Evolutionary conservation across 1,140 invertebrate genomes (phyloP).

Genomic region (Globodera ellingtonae): DNA sequence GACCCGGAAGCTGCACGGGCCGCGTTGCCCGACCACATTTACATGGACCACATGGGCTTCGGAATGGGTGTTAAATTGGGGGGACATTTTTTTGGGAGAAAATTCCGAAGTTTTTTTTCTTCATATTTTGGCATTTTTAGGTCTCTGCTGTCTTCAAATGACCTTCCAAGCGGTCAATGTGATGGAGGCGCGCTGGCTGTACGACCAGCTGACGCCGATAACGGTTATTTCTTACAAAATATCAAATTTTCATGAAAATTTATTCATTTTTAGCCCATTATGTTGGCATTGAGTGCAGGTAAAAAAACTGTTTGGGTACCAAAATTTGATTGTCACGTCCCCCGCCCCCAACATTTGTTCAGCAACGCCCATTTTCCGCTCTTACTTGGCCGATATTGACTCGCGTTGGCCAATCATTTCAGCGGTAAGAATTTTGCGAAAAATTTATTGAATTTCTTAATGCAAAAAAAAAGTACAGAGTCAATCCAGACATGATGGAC

Average conservation of each 20-base stretch:
- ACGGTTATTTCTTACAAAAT: constrained; percentile 68
- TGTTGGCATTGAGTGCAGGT: constrained; percentile 87
- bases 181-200: constrained; percentile 87
- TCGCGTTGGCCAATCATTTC: constrained; percentile 74
- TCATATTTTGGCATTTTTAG: constrained; percentile 7
- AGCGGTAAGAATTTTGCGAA: background rate
- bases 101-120: background rate
- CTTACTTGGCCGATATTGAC: constrained; percentile 89
- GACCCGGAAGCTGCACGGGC: constrained; percentile 59
- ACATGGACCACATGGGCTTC: constrained; percentile 98
- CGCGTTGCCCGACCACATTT: constrained; percentile 76
- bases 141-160: constrained; percentile 83
- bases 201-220: constrained; percentile 93
- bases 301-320: background rate
- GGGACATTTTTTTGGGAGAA: too few relatives aligned
- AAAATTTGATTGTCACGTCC: background rate
- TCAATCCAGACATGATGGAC: too few relatives aligned
- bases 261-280: constrained; percentile 74
- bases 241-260: background rate
- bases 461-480: too few relatives aligned
- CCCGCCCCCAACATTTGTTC: background rate
- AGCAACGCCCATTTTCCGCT: constrained; percentile 89
- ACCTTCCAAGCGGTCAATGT: constrained; percentile 90
- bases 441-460: too few relatives aligned
- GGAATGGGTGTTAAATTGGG: constrained; percentile 79